These are phyloP conservation scores for Platycheirus albimanus DNA, from an alignment of 2,888 invertebrate species.

Conservation along the genomic window DNA sequence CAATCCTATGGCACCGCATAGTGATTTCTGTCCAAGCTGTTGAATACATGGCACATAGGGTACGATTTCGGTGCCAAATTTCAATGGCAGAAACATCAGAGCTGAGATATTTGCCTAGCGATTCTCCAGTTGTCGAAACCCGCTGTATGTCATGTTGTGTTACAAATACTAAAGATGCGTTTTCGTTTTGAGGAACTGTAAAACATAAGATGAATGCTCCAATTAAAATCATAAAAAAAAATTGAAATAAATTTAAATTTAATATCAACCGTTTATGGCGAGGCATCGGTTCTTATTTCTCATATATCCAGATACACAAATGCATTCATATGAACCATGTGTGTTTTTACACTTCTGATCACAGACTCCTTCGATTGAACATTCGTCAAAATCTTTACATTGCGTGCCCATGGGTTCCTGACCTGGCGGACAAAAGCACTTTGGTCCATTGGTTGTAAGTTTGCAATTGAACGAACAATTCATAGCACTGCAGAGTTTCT, in stretches of 20 bases:
- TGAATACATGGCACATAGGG: slow-evolving; percentile 89
- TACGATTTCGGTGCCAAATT: slow-evolving; percentile 87
- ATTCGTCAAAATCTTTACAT: slow-evolving; percentile 91
- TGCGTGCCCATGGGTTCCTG: slow-evolving; percentile 84
- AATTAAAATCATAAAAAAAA: slow-evolving; percentile 51
- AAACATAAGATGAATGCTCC: slow-evolving; percentile 20
- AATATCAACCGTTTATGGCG: slow-evolving; percentile 87
- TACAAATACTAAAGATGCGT: slow-evolving; percentile 87
- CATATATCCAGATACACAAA: slow-evolving; percentile 89
- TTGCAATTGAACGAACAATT: slow-evolving; percentile 88
- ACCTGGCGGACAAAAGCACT: slow-evolving; percentile 90
- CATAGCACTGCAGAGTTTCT: slow-evolving; percentile 83
- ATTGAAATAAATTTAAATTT: slow-evolving; percentile 2
- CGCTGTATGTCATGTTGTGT: slow-evolving; percentile 87
- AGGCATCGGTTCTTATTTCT: slow-evolving; percentile 85
- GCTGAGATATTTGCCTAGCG: slow-evolving; percentile 77
- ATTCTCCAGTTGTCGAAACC: slow-evolving; percentile 84
- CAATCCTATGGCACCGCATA: slow-evolving; percentile 87
- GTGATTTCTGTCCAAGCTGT: slow-evolving; percentile 81
- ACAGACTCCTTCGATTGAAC: slow-evolving; percentile 87
- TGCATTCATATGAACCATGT: slow-evolving; percentile 87
- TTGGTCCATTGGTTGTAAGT: slow-evolving; percentile 87
- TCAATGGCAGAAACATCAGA: slow-evolving; percentile 84
- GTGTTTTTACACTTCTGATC: slow-evolving; percentile 89
- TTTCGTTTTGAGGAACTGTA: slow-evolving; percentile 86